These are phyloP conservation scores for Cirrhinus molitorella DNA, from an alignment of 2,797 vertebrate genomes.

Conservation along the genomic window DNA sequence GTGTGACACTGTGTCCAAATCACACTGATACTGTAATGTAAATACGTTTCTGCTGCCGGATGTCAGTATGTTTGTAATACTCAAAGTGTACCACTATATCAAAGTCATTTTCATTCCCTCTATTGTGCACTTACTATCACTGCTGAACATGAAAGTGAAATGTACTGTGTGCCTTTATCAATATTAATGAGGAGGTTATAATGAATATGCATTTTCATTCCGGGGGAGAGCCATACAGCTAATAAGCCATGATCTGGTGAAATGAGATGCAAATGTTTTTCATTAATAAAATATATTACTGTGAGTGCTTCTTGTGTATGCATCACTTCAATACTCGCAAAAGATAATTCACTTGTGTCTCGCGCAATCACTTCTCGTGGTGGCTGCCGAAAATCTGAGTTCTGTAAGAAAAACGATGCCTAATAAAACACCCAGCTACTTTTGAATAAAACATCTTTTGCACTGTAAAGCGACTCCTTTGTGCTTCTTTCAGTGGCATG, in stretches of 20 bases:
- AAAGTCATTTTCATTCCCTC: constrained; percentile 57
- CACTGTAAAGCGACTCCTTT: constrained; percentile 50
- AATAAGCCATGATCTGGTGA: constrained; percentile 74
- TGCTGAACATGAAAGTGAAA: constrained; percentile 71
- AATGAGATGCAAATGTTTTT: constrained; percentile 80
- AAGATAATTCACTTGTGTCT: constrained; percentile 32
- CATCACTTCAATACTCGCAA: constrained; percentile 34
- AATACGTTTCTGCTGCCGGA: constrained; percentile 36
- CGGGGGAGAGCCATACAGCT: constrained; percentile 80
- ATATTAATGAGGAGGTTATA: constrained; percentile 79
- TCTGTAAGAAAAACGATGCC: constrained; percentile 52
- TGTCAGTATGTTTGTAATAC: background rate
- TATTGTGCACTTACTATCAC: constrained; percentile 62
- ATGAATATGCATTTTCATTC: constrained; percentile 75
- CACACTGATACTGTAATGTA: constrained; percentile 32
- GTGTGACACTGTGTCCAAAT: constrained; percentile 65
- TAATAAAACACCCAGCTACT: constrained; percentile 55
- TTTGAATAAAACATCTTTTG: constrained; percentile 64
- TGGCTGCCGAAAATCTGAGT: constrained; percentile 22
- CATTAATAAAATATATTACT: constrained; percentile 76
- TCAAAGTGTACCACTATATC: constrained; percentile 20
- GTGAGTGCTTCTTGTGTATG: constrained; percentile 66
- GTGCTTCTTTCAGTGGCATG: constrained; percentile 48
- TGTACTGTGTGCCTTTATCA: constrained; percentile 78
- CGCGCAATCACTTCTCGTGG: constrained; percentile 26